These are phyloP conservation scores for Podargus strigoides DNA, from an alignment of 2,797 vertebrate genomes.

Conservation along the genomic window DNA sequence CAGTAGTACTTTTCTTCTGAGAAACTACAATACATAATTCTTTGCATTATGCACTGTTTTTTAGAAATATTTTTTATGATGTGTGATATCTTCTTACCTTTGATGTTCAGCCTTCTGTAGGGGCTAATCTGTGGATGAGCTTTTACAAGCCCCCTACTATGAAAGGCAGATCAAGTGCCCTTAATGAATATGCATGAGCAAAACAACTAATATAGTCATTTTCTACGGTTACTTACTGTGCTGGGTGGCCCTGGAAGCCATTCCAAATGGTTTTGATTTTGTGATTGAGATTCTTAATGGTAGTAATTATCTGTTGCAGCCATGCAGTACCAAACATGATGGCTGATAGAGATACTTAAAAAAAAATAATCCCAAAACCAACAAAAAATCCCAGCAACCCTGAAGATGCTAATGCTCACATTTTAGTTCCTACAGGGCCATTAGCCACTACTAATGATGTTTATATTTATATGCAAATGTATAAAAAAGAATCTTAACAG, in stretches of 20 bases:
- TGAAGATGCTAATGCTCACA: slow-evolving; percentile 71
- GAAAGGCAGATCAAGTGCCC: slow-evolving; percentile 69
- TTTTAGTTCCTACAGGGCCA: slow-evolving; percentile 75
- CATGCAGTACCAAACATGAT: slow-evolving; percentile 71
- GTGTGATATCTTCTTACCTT: slow-evolving; percentile 44
- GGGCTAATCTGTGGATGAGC: slow-evolving; percentile 65
- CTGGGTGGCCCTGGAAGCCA: slow-evolving; percentile 71
- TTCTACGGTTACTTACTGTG: slow-evolving; percentile 73
- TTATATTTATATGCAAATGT: slow-evolving; percentile 82
- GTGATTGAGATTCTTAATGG: slow-evolving; percentile 75
- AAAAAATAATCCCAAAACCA: slow-evolving; percentile 21
- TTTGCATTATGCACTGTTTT: slow-evolving; percentile 1
- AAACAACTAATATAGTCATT: slow-evolving; percentile 58
- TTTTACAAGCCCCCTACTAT: slow-evolving; percentile 66
- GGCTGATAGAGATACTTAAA: slow-evolving; percentile 61
- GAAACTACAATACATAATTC: slow-evolving; percentile 25
- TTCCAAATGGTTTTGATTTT: slow-evolving; percentile 76
- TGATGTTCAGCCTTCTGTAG: slow-evolving; percentile 61
- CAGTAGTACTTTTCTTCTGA: slow-evolving; percentile 4
- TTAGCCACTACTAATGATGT: slow-evolving; percentile 77
- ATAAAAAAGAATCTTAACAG: slow-evolving; percentile 71
- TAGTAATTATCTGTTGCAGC: slow-evolving; percentile 74
- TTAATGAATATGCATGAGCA: slow-evolving; percentile 77
- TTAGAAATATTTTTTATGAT: slow-evolving; percentile 1
- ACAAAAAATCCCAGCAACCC: not conserved